phyloP scores from a whole-genome alignment of 2,113 vertebrate genomes.

The Osmerus eperlanus region DNA sequence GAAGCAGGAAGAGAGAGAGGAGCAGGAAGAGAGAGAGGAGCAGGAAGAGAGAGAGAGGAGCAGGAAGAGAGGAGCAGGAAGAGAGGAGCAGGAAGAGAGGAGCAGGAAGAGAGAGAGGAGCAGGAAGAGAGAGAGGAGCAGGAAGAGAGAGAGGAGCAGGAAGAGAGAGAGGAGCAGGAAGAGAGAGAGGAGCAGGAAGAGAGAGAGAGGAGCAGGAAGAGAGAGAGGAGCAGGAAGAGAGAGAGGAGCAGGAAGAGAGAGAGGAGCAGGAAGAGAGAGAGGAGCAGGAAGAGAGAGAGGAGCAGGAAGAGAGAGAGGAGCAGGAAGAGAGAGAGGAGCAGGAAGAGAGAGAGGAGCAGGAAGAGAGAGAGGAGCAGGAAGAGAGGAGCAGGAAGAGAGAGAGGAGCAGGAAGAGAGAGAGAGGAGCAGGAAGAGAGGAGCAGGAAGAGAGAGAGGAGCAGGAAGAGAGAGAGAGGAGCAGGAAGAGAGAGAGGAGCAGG shows the following conservation, averaged over 20 bases:
- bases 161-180: background rate
- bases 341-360: background rate
- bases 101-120: background rate
- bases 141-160: background rate
- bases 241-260: background rate
- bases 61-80: background rate
- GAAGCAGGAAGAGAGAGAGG: background rate
- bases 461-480: background rate
- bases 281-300: background rate
- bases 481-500: background rate
- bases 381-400: background rate
- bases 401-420: background rate
- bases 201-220: too few species aligned
- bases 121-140: background rate
- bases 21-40: too few species aligned
- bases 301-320: background rate
- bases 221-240: background rate
- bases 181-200: background rate
- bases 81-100: background rate
- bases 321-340: background rate
- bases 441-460: background rate
- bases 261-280: background rate
- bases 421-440: too few species aligned
- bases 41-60: background rate
- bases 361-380: background rate